A percentile compares a stretch with the other conserved stretches of the same genome.
These are phyloP conservation scores for Pristionchus entomophagus DNA, from an alignment of 2,888 invertebrate species.

Conservation along the genomic window DNA sequence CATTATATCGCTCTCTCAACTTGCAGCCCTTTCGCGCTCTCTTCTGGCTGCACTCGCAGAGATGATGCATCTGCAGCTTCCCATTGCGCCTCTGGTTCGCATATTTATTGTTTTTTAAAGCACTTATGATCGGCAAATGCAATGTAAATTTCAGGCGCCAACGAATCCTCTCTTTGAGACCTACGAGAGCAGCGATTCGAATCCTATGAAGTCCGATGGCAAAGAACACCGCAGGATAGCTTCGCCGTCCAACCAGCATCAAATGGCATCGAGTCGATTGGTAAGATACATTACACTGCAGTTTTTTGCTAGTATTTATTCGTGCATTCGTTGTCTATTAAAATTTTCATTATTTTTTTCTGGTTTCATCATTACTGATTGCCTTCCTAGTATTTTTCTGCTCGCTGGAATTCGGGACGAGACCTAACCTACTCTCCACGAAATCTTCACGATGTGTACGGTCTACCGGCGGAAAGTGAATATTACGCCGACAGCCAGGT, in stretches of 20 bases:
- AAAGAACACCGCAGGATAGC: too few relatives aligned
- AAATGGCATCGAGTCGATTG: too few relatives aligned
- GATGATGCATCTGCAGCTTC: not conserved
- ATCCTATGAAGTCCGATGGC: too few relatives aligned
- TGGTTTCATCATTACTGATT: not conserved
- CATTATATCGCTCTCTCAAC: too few relatives aligned
- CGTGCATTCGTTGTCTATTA: not conserved
- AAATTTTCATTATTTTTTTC: not conserved
- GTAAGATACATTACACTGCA: too few relatives aligned
- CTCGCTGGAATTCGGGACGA: slow-evolving; percentile 60
- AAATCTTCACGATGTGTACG: slow-evolving; percentile 45
- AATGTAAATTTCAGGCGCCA: too few relatives aligned
- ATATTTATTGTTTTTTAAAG: too few relatives aligned
- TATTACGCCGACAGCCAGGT: not conserved
- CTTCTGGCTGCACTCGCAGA: not conserved
- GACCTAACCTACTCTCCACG: slow-evolving; percentile 50
- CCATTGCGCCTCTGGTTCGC: not conserved
- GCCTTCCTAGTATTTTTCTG: slow-evolving; percentile 56
- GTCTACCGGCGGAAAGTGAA: not conserved
- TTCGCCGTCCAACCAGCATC: too few relatives aligned
- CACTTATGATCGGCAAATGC: too few relatives aligned
- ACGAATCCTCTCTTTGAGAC: too few relatives aligned
- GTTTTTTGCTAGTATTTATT: not conserved
- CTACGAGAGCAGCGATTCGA: too few relatives aligned
- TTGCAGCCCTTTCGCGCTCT: not conserved